phyloP scores from a whole-genome alignment of 2,797 vertebrate genomes.

The Hypotaenidia philippensis region DNA sequence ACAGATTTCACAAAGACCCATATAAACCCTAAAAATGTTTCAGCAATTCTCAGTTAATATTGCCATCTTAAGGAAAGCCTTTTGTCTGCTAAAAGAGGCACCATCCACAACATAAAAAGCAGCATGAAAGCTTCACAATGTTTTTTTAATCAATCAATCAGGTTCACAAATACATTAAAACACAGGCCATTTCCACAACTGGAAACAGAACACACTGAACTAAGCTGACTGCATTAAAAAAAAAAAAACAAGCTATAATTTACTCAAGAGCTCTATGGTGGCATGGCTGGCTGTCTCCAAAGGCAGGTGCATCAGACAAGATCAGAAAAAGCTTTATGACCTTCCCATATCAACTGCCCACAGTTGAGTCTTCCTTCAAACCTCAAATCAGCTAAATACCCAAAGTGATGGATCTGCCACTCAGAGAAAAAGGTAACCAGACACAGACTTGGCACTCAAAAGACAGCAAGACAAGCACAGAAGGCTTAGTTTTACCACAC shows the following conservation, averaged over 20 bases:
- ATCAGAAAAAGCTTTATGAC: constrained; percentile 2
- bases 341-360: background rate
- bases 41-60: accelerated
- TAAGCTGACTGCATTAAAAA: background rate
- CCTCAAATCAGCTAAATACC: background rate
- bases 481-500: background rate
- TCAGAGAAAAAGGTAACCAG: background rate
- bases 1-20: background rate
- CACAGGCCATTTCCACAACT: background rate
- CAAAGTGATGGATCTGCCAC: background rate
- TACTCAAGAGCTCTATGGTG: background rate
- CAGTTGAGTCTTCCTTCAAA: background rate
- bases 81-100: background rate
- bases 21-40: background rate
- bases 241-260: background rate
- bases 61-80: background rate
- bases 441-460: background rate
- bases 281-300: background rate
- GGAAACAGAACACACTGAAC: background rate
- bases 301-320: background rate
- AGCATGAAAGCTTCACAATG: background rate
- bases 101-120: background rate
- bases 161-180: background rate
- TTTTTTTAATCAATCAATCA: background rate
- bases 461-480: background rate